Base-by-base conservation (phyloP, 2,888 invertebrate species). In the Alviniconcha strummeri region DNA sequence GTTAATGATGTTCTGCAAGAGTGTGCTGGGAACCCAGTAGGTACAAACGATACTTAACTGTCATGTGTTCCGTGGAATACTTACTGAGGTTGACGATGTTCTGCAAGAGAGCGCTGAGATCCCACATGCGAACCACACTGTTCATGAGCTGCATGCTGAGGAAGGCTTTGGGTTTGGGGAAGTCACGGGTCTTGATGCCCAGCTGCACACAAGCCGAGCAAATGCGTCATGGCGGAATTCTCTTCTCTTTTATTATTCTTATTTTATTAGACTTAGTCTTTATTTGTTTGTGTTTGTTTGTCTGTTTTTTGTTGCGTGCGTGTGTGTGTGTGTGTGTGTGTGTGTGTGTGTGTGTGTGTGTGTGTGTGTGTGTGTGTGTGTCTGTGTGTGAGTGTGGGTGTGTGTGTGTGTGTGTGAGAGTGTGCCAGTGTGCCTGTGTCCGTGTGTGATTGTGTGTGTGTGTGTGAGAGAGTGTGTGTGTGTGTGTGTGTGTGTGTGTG, bases 401-500 rank as follows among this genome's bases (percentile, higher is more conserved):
- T 54, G 74, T 74, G 54, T 74, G 74, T 74, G 13, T 54, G 74
- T 74, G 54, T 74, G 74, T 74, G 74, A 54, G 54, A 54, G 54
- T 74, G 74, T 74, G 36, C 3, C n/a, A n/a, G 36, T 36, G 36
- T 36, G 36, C 36, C 1, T 36, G 36, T 36, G 36, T 3, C 36
- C 3, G 36, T 36, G 36, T 36, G 36, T 36, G 36, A 2, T 8
- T 54, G 74, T 5, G 74, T 5, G 74, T 5, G 74, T 54, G 74
- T 54, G 54, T 54, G 74, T 54, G 74, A 54, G 54, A 13, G 54
- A 2, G 54, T 54, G 74, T 5, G 74, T 5, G 74, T 5, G 74
- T 54, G 74, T 54, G 54, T 54, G 74, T 54, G 74, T 54, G 74
- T 54, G 74, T 74, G 74, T 72, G 72, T 72, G 36, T 72, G 72